Evolutionary conservation across 2,113 vertebrate species (phyloP).

Genomic region (Myodes glareolus): DNA sequence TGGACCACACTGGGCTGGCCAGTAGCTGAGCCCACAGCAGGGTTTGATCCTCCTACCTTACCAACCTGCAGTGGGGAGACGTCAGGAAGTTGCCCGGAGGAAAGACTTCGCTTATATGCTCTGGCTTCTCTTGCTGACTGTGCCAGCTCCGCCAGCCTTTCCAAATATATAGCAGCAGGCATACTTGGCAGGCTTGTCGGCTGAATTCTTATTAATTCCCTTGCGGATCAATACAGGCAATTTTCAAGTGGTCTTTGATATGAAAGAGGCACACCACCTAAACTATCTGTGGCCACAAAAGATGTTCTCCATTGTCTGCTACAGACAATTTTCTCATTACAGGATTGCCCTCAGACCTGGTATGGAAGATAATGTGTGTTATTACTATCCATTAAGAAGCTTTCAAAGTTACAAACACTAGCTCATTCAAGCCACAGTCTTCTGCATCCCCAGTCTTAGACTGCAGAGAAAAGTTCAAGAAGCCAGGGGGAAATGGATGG

Average conservation of each 20-base stretch:
- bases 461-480: background rate
- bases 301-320: background rate
- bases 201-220: constrained; percentile 50
- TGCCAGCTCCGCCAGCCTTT: background rate
- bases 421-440: background rate
- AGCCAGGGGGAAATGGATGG: background rate
- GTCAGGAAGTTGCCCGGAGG: background rate
- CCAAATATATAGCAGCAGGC: background rate
- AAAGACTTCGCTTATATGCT: background rate
- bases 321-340: constrained; percentile 34
- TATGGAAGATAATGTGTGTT: background rate
- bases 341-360: background rate
- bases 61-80: background rate
- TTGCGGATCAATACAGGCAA: constrained; percentile 29
- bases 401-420: constrained; percentile 38
- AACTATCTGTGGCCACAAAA: background rate
- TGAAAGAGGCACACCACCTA: constrained; percentile 13
- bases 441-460: background rate
- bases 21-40: too few species aligned
- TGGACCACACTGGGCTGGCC: background rate
- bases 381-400: constrained; percentile 29
- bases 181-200: background rate
- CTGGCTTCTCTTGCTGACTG: background rate
- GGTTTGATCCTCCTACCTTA: background rate
- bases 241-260: constrained; percentile 52